Percentiles rank a stretch among this genome's conserved stretches.
Evolutionary conservation across 2,888 invertebrate species (phyloP).

Genomic region (Drosophila robusta): DNA sequence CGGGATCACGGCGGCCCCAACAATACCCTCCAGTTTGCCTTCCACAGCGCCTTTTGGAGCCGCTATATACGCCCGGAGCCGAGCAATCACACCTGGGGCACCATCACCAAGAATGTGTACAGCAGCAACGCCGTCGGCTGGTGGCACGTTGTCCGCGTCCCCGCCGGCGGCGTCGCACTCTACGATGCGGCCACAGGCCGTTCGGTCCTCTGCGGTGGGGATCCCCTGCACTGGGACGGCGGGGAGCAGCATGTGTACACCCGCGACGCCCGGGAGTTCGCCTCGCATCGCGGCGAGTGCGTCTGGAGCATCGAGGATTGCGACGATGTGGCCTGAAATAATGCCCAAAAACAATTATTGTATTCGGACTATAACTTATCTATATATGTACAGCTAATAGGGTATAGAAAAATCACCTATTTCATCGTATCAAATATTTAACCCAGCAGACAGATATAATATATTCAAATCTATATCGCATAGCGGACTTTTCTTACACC

Average conservation of each 20-base stretch:
- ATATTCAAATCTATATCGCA: too few relatives aligned
- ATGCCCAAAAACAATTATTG: background rate
- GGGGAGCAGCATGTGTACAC: constrained; percentile 72
- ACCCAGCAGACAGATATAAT: too few relatives aligned
- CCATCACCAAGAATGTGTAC: constrained; percentile 71
- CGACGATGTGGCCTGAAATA: constrained; percentile 39
- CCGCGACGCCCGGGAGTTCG: constrained; percentile 50
- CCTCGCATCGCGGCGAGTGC: constrained; percentile 57
- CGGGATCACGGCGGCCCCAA: constrained; percentile 41
- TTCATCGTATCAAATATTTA: too few relatives aligned
- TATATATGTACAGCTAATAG: too few relatives aligned
- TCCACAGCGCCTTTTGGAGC: constrained; percentile 67
- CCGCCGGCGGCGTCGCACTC: constrained; percentile 54
- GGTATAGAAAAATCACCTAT: too few relatives aligned
- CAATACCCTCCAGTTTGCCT: constrained; percentile 54
- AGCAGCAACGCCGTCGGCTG: constrained; percentile 48
- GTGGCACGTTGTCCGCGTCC: constrained; percentile 58
- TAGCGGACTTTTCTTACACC: too few relatives aligned
- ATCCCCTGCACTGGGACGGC: constrained; percentile 57
- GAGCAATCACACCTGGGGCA: constrained; percentile 15
- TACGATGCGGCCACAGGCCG: constrained; percentile 47
- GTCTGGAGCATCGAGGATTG: constrained; percentile 76
- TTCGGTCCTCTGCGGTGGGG: constrained; percentile 69
- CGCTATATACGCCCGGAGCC: constrained; percentile 62
- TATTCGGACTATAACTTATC: background rate